Evolutionary conservation across 1,140 invertebrate genomes (phyloP).

Genomic region (Brevipalpus yothersi): DNA sequence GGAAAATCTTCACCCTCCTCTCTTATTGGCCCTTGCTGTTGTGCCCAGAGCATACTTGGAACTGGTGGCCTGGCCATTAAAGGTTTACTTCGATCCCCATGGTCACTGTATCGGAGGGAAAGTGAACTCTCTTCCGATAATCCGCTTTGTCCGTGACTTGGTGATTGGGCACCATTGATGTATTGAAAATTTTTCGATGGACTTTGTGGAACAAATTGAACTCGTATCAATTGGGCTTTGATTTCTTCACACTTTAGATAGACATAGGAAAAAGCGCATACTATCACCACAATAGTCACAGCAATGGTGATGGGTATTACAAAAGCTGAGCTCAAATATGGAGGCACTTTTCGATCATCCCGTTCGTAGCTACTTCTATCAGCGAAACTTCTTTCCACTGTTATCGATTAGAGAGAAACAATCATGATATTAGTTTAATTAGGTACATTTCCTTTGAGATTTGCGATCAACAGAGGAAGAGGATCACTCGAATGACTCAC

Average conservation of each 20-base stretch:
- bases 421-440: no score
- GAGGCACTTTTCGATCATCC: slow-evolving; percentile 4
- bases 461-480: no score
- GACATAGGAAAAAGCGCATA: slow-evolving; percentile 10
- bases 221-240: background rate
- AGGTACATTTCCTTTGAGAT: no score
- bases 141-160: background rate
- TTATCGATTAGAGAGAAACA: no score
- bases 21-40: slow-evolving; percentile 7
- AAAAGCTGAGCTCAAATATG: slow-evolving; percentile 11
- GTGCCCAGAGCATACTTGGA: slow-evolving; percentile 4
- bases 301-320: slow-evolving; percentile 12
- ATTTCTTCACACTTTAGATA: slow-evolving; percentile 13
- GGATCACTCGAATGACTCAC: no score
- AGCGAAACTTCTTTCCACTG: no score
- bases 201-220: background rate
- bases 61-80: slow-evolving; percentile 3
- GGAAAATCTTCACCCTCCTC: slow-evolving; percentile 10
- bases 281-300: slow-evolving; percentile 13
- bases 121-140: slow-evolving; percentile 7
- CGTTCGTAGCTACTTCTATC: background rate
- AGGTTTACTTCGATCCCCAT: slow-evolving; percentile 2
- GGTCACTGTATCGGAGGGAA: slow-evolving; percentile 7
- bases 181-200: slow-evolving; percentile 10
- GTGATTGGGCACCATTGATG: background rate